phyloP scores from a whole-genome alignment of 2,797 vertebrate genomes.

The Tapera naevia region DNA sequence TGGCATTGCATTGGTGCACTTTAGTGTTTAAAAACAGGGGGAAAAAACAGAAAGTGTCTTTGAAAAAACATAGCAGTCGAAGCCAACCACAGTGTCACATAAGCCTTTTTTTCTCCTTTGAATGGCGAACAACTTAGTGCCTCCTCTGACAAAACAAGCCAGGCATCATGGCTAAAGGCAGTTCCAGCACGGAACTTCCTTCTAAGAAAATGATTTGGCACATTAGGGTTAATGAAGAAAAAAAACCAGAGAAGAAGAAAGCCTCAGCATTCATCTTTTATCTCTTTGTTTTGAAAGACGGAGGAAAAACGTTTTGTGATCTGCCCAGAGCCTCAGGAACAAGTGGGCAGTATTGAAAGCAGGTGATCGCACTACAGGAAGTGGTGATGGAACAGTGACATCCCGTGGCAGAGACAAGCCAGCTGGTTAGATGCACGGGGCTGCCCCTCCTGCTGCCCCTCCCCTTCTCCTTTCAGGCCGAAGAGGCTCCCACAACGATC shows the following conservation, averaged over 20 bases:
- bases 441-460: background rate
- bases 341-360: background rate
- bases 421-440: background rate
- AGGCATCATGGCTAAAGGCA: background rate
- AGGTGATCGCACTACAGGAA: background rate
- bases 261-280: background rate
- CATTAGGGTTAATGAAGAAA: background rate
- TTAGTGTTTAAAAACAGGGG: background rate
- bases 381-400: background rate
- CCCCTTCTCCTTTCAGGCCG: background rate
- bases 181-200: background rate
- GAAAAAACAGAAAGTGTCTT: background rate
- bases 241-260: background rate
- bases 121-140: background rate
- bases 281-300: background rate
- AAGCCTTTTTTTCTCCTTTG: accelerated
- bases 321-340: background rate
- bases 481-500: background rate
- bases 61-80: background rate
- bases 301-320: background rate
- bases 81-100: background rate
- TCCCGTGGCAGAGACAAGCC: background rate
- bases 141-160: background rate
- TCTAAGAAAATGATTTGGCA: background rate
- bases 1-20: background rate